A percentile compares a stretch with the other conserved stretches of the same genome.
phyloP scores from a whole-genome alignment of 30 jellyfish, hydroid and myxozoan species.

The Hydra vulgaris region DNA sequence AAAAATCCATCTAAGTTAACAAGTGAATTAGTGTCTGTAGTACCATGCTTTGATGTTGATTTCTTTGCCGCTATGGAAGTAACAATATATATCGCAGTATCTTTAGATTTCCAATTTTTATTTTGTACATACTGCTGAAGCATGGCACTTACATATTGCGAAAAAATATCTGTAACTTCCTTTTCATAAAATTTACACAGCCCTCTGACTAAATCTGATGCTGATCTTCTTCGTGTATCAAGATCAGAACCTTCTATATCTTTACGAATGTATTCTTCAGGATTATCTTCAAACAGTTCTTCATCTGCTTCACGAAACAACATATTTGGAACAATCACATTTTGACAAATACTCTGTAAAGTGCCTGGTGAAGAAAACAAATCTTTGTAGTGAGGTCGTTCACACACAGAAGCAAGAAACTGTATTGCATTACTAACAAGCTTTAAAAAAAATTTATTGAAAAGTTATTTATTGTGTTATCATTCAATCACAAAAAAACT shows the following conservation, averaged over 20 bases:
- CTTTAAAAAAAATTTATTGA: constrained; percentile 20
- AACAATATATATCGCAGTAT: constrained; percentile 84
- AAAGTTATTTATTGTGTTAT: too few species aligned
- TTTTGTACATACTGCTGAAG: constrained; percentile 45
- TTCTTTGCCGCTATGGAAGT: constrained; percentile 93
- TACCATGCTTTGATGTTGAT: constrained; percentile 87
- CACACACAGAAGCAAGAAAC: constrained; percentile 94
- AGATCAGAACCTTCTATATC: constrained; percentile 95
- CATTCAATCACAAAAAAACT: too few species aligned
- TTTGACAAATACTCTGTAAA: constrained; percentile 77
- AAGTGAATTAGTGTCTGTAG: constrained; percentile 82
- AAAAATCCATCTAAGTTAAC: constrained; percentile 86
- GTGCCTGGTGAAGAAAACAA: constrained; percentile 65
- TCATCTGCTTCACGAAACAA: constrained; percentile 91
- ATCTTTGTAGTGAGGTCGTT: constrained; percentile 88
- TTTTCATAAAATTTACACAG: constrained; percentile 70
- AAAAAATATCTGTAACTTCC: constrained; percentile 59
- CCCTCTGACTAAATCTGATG: constrained; percentile 95
- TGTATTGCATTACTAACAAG: constrained; percentile 91
- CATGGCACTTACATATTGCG: constrained; percentile 74
- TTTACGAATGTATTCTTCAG: constrained; percentile 88
- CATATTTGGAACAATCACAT: constrained; percentile 94
- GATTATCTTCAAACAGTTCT: constrained; percentile 89
- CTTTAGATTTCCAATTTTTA: constrained; percentile 86
- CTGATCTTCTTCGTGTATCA: constrained; percentile 91